Evolutionary conservation across 2,797 vertebrate species (phyloP).

Genomic region (Erethizon dorsatum): DNA sequence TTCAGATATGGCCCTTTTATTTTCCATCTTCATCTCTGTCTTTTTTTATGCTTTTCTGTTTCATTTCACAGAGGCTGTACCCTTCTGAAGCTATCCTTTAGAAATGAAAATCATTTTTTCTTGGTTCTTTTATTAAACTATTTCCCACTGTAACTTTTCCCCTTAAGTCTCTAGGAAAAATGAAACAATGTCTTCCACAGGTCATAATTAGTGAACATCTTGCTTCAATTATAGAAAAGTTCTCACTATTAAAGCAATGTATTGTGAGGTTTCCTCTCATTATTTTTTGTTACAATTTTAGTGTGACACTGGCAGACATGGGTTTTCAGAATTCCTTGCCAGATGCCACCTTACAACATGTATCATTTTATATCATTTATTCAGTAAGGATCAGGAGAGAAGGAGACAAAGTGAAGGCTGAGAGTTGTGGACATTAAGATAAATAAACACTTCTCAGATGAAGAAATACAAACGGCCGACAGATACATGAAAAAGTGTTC

Average conservation of each 20-base stretch:
- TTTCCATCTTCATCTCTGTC: conserved; percentile 13
- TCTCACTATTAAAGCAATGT: neutral
- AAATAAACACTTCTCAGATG: neutral
- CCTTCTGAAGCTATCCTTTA: conserved; percentile 70
- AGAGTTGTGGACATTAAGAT: neutral
- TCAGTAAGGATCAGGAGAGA: neutral
- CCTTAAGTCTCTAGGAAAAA: conserved; percentile 42
- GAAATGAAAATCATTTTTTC: conserved; percentile 69
- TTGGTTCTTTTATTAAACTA: conserved; percentile 15
- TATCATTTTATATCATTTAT: conserved; percentile 14
- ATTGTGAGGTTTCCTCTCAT: neutral
- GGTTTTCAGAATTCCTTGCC: neutral
- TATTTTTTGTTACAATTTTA: conserved; percentile 32
- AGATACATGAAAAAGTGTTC: neutral
- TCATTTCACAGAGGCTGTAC: conserved; percentile 37
- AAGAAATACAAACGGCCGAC: neutral
- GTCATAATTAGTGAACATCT: conserved; percentile 51
- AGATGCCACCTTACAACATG: neutral
- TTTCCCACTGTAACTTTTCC: neutral
- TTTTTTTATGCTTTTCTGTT: conserved; percentile 57
- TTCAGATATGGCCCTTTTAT: conserved; percentile 60
- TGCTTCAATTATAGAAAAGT: conserved; percentile 4
- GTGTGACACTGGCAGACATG: neutral
- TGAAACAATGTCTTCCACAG: neutral
- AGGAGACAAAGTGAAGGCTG: neutral